Evolutionary conservation across 2,113 vertebrate genomes (phyloP).

Genomic region (Propithecus coquereli): DNA sequence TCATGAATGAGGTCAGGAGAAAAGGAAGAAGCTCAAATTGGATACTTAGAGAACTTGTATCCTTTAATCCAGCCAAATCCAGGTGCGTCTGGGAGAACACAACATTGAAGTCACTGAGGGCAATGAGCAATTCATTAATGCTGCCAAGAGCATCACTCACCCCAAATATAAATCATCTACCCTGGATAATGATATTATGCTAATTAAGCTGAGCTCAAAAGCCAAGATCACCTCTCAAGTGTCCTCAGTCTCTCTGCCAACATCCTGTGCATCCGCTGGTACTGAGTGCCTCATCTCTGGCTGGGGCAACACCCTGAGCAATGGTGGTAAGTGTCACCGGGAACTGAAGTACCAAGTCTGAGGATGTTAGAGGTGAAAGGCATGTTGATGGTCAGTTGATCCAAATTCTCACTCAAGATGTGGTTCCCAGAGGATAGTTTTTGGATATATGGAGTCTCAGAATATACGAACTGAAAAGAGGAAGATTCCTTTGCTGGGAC

Average conservation of each 20-base stretch:
- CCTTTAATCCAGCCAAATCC: constrained; percentile 28
- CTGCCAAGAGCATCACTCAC: constrained; percentile 58
- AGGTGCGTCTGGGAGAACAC: constrained; percentile 68
- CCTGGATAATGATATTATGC: constrained; percentile 87
- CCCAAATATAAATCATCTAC: constrained; percentile 37
- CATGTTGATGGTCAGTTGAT: background rate
- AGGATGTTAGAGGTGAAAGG: background rate
- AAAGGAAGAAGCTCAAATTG: background rate
- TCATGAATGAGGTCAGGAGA: rapidly evolving
- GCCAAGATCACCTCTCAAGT: constrained; percentile 82
- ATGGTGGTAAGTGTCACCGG: constrained; percentile 66
- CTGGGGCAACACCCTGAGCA: constrained; percentile 83
- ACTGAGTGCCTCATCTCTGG: constrained; percentile 83
- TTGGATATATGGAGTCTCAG: background rate
- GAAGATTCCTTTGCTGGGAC: background rate
- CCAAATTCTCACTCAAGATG: background rate
- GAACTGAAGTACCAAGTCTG: background rate
- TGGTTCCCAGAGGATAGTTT: background rate
- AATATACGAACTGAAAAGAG: background rate
- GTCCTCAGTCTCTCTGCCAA: constrained; percentile 80
- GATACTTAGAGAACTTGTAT: rapidly evolving
- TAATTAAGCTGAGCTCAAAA: constrained; percentile 82
- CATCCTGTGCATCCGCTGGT: constrained; percentile 77
- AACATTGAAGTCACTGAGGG: constrained; percentile 53
- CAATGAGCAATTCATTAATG: constrained; percentile 59